Conservation (phyloP, 2,888 invertebrate genomes). For the Charanyca ferruginea region DNA sequence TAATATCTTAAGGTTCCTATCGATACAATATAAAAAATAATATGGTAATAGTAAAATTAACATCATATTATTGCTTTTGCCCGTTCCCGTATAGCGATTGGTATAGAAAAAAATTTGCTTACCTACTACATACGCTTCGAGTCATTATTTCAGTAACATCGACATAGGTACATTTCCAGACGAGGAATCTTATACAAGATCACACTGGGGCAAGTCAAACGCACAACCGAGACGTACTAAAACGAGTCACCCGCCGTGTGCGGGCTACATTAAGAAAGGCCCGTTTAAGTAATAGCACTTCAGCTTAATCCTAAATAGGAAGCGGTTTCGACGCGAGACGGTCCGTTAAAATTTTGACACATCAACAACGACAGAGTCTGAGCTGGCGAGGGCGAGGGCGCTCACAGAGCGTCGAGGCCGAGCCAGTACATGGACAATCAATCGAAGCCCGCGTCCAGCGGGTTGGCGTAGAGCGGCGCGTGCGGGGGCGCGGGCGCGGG, state of each 20-base stretch:
- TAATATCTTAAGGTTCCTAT: conserved; percentile 88
- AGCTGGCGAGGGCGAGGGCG: conserved; percentile 68
- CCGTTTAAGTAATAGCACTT: conserved; percentile 90
- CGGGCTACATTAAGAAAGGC: conserved; percentile 78
- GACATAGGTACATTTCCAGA: conserved; percentile 83
- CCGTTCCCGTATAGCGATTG: conserved; percentile 92
- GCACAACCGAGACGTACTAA: conserved; percentile 90
- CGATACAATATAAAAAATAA: conserved; percentile 91
- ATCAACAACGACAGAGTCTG: conserved; percentile 73
- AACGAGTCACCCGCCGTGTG: conserved; percentile 82
- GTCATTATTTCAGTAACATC: conserved; percentile 83
- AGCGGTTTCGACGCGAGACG: conserved; percentile 82
- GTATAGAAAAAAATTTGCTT: conserved; percentile 90
- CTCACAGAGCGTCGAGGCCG: conserved; percentile 86
- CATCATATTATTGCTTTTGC: conserved; percentile 91
- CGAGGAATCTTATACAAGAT: conserved; percentile 82
- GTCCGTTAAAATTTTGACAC: conserved; percentile 79
- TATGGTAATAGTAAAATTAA: conserved; percentile 91
- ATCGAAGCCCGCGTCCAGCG: conserved; percentile 91
- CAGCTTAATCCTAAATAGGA: conserved; percentile 89
- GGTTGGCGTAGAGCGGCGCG: conserved; percentile 90
- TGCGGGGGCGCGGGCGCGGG: conserved; percentile 87
- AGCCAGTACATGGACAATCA: conserved; percentile 88
- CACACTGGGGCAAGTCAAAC: conserved; percentile 89
- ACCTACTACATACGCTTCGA: conserved; percentile 88